Evolutionary conservation across 2,888 invertebrate genomes (phyloP).

Genomic region (Thymelicus sylvestris): DNA sequence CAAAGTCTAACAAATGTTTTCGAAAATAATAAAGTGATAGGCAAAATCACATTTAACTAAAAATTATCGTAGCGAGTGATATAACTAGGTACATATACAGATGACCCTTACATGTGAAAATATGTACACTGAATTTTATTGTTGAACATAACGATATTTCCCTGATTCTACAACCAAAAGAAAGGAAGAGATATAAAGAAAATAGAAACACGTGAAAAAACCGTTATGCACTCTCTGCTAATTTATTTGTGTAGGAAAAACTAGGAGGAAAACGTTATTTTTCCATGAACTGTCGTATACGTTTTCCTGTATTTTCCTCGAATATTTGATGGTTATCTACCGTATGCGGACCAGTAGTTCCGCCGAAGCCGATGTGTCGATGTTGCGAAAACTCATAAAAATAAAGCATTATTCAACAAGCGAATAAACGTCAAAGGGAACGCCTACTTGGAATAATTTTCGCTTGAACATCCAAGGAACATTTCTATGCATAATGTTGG

Average conservation of each 20-base stretch:
- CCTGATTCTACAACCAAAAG: not conserved
- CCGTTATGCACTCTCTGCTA: slow-evolving; percentile 2
- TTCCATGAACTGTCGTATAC: slow-evolving; percentile 5
- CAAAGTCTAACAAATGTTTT: too few relatives aligned
- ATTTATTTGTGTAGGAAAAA: slow-evolving; percentile 12
- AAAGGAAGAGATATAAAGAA: not conserved
- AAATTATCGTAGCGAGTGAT: too few relatives aligned
- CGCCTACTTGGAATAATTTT: slow-evolving; percentile 78
- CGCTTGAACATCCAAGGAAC: slow-evolving; percentile 65
- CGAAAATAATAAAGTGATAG: too few relatives aligned
- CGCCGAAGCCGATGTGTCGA: slow-evolving; percentile 45
- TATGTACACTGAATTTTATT: too few relatives aligned
- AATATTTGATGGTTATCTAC: slow-evolving; percentile 11
- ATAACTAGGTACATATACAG: too few relatives aligned
- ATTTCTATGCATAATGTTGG: slow-evolving; percentile 70
- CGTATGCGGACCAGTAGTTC: slow-evolving; percentile 41
- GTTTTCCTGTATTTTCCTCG: slow-evolving; percentile 8
- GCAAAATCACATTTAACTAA: too few relatives aligned
- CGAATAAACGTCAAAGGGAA: slow-evolving; percentile 71
- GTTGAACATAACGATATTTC: too few relatives aligned
- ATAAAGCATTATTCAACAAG: slow-evolving; percentile 78
- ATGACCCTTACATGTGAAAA: too few relatives aligned
- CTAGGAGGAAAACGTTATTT: slow-evolving; percentile 1
- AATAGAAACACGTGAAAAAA: slow-evolving; percentile 7
- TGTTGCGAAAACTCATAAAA: slow-evolving; percentile 68